Conservation (phyloP, 2,888 invertebrate genomes). For the Pelosia muscerda region DNA sequence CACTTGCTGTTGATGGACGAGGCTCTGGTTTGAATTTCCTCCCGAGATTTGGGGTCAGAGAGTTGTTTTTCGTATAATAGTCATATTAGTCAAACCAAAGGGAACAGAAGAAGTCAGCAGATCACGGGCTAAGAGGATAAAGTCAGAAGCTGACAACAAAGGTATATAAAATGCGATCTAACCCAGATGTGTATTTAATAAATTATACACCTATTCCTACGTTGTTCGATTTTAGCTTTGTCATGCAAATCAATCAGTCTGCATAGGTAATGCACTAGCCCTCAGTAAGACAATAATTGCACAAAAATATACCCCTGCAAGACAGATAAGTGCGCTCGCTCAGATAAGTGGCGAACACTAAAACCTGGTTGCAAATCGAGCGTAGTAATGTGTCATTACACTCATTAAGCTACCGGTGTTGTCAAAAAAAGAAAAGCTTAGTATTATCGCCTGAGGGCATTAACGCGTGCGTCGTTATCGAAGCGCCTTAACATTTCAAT, state of each 20-base stretch:
- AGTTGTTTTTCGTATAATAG: too few species aligned
- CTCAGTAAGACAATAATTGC: slow-evolving; percentile 33
- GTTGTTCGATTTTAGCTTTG: background rate
- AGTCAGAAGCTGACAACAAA: too few species aligned
- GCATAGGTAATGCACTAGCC: slow-evolving; percentile 6
- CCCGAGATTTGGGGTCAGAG: too few species aligned
- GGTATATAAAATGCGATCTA: too few species aligned
- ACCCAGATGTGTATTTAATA: background rate
- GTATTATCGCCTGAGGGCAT: slow-evolving; percentile 66
- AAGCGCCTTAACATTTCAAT: slow-evolving; percentile 80
- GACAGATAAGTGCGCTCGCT: slow-evolving; percentile 37
- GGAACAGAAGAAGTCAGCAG: too few species aligned
- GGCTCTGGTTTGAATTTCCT: too few species aligned
- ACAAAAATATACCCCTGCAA: slow-evolving; percentile 33
- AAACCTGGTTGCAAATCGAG: slow-evolving; percentile 37
- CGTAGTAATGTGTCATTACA: slow-evolving; percentile 51
- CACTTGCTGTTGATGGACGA: too few species aligned
- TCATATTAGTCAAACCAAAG: too few species aligned
- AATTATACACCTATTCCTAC: background rate
- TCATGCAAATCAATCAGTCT: slow-evolving; percentile 12
- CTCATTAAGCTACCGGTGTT: slow-evolving; percentile 58
- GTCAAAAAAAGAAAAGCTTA: slow-evolving; percentile 62
- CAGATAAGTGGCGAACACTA: slow-evolving; percentile 41
- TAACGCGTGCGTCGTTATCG: slow-evolving; percentile 73
- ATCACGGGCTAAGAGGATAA: too few species aligned